phyloP scores from a whole-genome alignment of 2,888 invertebrate genomes.

The Yponomeuta sedellus region DNA sequence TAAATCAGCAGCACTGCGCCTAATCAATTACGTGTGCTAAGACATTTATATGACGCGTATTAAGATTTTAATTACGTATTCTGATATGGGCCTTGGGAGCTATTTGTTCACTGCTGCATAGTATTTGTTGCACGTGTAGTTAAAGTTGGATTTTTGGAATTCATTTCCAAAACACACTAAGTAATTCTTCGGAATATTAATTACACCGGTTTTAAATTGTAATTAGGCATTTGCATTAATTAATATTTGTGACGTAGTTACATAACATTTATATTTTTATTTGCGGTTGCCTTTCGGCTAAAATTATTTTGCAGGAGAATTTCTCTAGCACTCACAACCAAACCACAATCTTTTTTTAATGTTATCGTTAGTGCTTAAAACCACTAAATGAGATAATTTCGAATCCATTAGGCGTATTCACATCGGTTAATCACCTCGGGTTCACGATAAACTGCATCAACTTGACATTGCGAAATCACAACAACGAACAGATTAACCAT shows the following conservation, averaged over 20 bases:
- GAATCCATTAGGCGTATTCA: not conserved
- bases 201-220: not conserved
- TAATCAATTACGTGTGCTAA: conserved; percentile 9
- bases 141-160: not conserved
- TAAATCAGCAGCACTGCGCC: conserved; percentile 12
- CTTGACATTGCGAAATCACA: conserved; percentile 1
- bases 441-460: not conserved
- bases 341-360: not conserved
- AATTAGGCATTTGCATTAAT: not conserved
- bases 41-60: conserved; percentile 1
- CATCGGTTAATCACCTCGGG: not conserved
- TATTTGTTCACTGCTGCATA: not conserved
- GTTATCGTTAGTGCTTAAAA: not conserved
- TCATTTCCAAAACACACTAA: no score
- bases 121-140: not conserved
- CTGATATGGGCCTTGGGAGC: not conserved
- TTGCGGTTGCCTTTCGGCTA: not conserved
- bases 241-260: not conserved
- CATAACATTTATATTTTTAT: not conserved
- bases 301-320: not conserved
- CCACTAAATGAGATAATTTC: not conserved
- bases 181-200: not conserved
- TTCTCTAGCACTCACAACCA: not conserved
- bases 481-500: not conserved
- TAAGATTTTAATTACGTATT: not conserved